A percentile compares a stretch with the other conserved stretches of the same genome.
phyloP scores from a whole-genome alignment of 2,888 invertebrate genomes.

The Synanthedon andrenaeformis region DNA sequence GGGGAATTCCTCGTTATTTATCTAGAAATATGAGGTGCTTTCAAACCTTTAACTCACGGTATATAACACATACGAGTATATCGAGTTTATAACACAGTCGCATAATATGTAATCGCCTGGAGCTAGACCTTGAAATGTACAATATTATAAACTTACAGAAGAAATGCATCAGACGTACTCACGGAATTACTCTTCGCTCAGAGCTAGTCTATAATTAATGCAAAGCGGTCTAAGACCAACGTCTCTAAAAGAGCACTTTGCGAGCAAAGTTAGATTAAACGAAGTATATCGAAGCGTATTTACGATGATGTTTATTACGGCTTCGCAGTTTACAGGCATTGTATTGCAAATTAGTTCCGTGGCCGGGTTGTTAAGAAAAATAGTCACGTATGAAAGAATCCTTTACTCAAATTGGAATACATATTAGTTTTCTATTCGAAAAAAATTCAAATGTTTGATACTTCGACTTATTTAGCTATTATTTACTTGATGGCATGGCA shows the following conservation, averaged over 20 bases:
- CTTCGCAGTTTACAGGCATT: conserved; percentile 27
- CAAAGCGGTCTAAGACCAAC: conserved; percentile 16
- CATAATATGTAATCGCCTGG: no score
- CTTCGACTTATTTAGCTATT: no score
- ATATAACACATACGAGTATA: no score
- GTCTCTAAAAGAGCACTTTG: conserved; percentile 1
- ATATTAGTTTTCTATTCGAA: no score
- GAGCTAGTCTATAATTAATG: conserved; percentile 24
- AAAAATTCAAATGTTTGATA: no score
- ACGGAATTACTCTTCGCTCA: neutral
- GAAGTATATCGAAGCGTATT: conserved; percentile 45
- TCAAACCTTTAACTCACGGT: no score
- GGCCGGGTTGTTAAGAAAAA: conserved; percentile 1
- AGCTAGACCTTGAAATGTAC: no score
- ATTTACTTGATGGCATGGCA: no score
- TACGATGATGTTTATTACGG: conserved; percentile 21
- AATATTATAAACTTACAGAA: neutral
- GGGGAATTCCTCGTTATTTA: no score
- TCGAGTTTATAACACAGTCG: no score
- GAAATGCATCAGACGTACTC: neutral
- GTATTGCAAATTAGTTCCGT: conserved; percentile 47
- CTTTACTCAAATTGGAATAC: no score
- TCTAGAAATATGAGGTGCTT: no score
- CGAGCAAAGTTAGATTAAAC: conserved; percentile 56
- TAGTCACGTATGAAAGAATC: neutral